Evolutionary conservation across 2,797 vertebrate species (phyloP).

Genomic region (Enteromius anoplus): DNA sequence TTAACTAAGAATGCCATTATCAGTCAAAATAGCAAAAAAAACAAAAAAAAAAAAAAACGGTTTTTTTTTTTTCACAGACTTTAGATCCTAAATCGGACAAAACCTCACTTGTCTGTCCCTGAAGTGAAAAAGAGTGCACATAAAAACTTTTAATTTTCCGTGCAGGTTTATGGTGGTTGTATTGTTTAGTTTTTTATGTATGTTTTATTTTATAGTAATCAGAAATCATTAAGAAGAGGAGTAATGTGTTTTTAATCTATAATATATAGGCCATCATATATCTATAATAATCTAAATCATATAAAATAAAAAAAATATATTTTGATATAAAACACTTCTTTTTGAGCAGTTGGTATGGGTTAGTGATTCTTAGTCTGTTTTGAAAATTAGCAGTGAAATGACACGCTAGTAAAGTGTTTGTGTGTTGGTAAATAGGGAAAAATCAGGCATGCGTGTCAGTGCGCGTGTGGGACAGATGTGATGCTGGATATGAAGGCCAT

Average conservation of each 20-base stretch:
- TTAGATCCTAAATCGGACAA: background rate
- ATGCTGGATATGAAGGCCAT: conserved; percentile 50
- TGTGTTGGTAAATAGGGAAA: conserved; percentile 61
- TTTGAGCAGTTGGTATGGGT: background rate
- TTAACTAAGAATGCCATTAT: background rate
- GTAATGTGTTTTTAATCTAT: background rate
- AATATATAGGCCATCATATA: background rate
- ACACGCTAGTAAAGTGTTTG: background rate
- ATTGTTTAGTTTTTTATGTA: background rate
- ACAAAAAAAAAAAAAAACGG: too few species aligned
- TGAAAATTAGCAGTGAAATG: background rate
- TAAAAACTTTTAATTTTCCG: background rate
- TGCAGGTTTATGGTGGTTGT: background rate
- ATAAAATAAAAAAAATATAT: background rate
- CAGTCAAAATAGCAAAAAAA: background rate
- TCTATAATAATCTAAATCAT: background rate
- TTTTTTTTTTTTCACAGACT: too few species aligned
- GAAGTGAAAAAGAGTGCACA: background rate
- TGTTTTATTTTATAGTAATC: background rate
- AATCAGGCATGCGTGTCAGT: conserved; percentile 68
- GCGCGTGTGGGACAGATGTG: conserved; percentile 52
- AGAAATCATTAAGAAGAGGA: background rate
- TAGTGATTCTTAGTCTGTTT: background rate
- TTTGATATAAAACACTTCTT: background rate
- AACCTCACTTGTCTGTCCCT: background rate